phyloP scores from a whole-genome alignment of 2,888 invertebrate genomes.

The Cosmia pyralina region DNA sequence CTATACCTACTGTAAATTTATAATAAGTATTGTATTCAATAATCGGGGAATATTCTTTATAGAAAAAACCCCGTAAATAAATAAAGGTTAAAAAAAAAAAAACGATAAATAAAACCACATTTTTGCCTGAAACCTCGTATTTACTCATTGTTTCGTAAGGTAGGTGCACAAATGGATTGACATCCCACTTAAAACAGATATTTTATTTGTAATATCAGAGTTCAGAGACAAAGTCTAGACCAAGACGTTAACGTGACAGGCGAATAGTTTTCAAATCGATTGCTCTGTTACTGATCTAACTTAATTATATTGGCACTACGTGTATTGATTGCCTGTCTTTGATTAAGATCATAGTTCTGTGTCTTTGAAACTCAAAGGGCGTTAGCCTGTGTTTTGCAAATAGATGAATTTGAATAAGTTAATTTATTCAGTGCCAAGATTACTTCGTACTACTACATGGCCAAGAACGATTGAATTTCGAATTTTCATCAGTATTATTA shows the following conservation, averaged over 20 bases:
- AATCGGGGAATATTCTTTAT: too few species aligned
- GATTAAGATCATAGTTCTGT: constrained; percentile 1
- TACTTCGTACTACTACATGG: neutral
- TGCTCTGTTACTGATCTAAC: neutral
- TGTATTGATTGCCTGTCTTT: neutral
- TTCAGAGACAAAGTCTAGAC: neutral
- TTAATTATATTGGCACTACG: constrained; percentile 11
- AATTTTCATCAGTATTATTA: too few species aligned
- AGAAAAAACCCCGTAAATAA: too few species aligned
- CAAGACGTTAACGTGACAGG: neutral
- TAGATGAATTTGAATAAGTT: neutral
- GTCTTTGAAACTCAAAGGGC: neutral
- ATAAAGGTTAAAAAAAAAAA: too few species aligned
- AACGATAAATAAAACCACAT: neutral
- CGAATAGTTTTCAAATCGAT: constrained; percentile 8
- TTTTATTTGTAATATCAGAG: neutral
- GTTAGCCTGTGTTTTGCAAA: neutral
- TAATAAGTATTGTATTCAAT: too few species aligned
- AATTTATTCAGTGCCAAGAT: neutral
- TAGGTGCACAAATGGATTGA: neutral
- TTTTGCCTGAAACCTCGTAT: neutral
- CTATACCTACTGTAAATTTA: too few species aligned
- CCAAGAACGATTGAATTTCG: neutral
- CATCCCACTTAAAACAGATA: neutral
- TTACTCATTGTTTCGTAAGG: neutral